A percentile compares a stretch with the other conserved stretches of the same genome.
These are phyloP conservation scores for Dryobotodes eremita DNA, from an alignment of 2,888 invertebrate species.

Conservation along the genomic window DNA sequence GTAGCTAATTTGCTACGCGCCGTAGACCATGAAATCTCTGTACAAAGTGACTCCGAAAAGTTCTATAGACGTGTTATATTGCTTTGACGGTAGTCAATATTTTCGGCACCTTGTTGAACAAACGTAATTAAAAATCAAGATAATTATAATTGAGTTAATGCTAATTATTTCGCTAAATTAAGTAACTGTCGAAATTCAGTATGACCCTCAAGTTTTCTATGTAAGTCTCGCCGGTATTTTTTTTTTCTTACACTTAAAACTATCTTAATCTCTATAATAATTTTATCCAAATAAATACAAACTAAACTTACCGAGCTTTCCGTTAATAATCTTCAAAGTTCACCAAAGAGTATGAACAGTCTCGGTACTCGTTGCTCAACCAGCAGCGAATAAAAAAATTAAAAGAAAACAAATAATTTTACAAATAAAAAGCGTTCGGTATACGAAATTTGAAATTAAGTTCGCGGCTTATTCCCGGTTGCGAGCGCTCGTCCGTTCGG, in stretches of 20 bases:
- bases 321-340: constrained; percentile 49
- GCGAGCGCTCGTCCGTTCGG: constrained; percentile 72
- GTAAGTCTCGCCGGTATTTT: too few relatives aligned
- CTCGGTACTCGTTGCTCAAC: background rate
- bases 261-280: background rate
- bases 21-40: constrained; percentile 71
- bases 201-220: too few relatives aligned
- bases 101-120: background rate
- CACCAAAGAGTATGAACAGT: constrained; percentile 52
- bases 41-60: constrained; percentile 42
- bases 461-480: constrained; percentile 68
- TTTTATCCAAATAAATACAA: constrained; percentile 5
- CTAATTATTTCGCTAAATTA: background rate
- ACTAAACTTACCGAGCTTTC: constrained; percentile 71
- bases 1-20: constrained; percentile 73
- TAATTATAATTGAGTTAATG: background rate
- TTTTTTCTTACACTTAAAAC: background rate
- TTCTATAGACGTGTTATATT: constrained; percentile 26
- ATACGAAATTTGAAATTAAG: constrained; percentile 68
- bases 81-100: background rate
- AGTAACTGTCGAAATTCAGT: background rate
- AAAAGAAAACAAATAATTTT: constrained; percentile 43
- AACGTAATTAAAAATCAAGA: background rate
- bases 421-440: constrained; percentile 55
- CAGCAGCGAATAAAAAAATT: constrained; percentile 19